Conservation (phyloP, 2,797 vertebrate genomes). For the Lophius americanus region DNA sequence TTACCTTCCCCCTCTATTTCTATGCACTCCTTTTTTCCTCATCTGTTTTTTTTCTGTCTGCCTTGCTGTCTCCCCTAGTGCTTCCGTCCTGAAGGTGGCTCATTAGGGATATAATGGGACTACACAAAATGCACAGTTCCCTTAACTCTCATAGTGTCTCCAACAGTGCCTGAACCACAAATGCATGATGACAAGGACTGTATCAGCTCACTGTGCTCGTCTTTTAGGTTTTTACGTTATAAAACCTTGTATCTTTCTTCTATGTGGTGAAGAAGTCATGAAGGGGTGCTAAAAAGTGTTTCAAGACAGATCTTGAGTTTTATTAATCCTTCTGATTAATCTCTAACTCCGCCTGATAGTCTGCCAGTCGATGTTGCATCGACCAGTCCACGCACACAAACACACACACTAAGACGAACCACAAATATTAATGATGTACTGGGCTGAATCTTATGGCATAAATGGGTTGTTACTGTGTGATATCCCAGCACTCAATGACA, state of each 20-base stretch:
- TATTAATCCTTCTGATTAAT: slow-evolving; percentile 45
- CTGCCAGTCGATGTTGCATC: slow-evolving; percentile 56
- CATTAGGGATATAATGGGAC: slow-evolving; percentile 81
- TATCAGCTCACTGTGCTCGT: slow-evolving; percentile 11
- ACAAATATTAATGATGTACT: slow-evolving; percentile 49
- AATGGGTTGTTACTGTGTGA: slow-evolving; percentile 57
- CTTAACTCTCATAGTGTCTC: slow-evolving; percentile 47
- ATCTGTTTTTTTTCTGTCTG: slow-evolving; percentile 62
- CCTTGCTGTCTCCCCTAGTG: slow-evolving; percentile 39
- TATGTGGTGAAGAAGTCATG: background rate
- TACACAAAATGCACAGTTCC: slow-evolving; percentile 72
- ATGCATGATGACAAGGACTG: slow-evolving; percentile 21
- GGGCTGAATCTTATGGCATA: slow-evolving; percentile 55
- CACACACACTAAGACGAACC: slow-evolving; percentile 15
- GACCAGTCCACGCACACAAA: slow-evolving; percentile 31
- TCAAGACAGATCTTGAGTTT: slow-evolving; percentile 20
- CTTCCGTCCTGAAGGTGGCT: slow-evolving; percentile 69
- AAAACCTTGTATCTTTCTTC: slow-evolving; percentile 10
- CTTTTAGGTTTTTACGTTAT: slow-evolving; percentile 10
- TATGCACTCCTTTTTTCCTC: slow-evolving; percentile 53
- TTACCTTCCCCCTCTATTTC: slow-evolving; percentile 31
- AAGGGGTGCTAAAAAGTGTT: slow-evolving; percentile 8
- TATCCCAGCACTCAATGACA: slow-evolving; percentile 66
- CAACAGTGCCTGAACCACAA: slow-evolving; percentile 39
- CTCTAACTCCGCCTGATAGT: slow-evolving; percentile 39